These are phyloP conservation scores for Sus scrofa DNA, from an alignment of 2,113 vertebrate genomes.

Conservation along the genomic window T2T-Sscrofa CM000824.6:92861001-92861500, in stretches of 20 bases:
- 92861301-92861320: not conserved
- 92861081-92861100: conserved; percentile 61
- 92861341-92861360: conserved; percentile 23
- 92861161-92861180: not conserved
- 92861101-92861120: conserved; percentile 49
- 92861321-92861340: not conserved
- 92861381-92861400: not conserved
- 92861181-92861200: not conserved
- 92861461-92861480: conserved; percentile 36
- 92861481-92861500: conserved; percentile 61
- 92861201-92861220: not conserved
- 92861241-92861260: not conserved
- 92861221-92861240: not conserved
- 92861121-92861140: conserved; percentile 29
- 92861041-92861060: not conserved
- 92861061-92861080: not conserved
- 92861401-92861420: not conserved
- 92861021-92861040: conserved; percentile 27
- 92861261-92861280: not conserved
- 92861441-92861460: not conserved
- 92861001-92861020: conserved; percentile 25
- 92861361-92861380: not conserved
- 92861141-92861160: conserved; percentile 45
- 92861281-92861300: not conserved
- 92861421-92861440: not conserved